These are phyloP conservation scores for Anoplius nigerrimus DNA, from an alignment of 2,888 invertebrate genomes.

Conservation along the genomic window DNA sequence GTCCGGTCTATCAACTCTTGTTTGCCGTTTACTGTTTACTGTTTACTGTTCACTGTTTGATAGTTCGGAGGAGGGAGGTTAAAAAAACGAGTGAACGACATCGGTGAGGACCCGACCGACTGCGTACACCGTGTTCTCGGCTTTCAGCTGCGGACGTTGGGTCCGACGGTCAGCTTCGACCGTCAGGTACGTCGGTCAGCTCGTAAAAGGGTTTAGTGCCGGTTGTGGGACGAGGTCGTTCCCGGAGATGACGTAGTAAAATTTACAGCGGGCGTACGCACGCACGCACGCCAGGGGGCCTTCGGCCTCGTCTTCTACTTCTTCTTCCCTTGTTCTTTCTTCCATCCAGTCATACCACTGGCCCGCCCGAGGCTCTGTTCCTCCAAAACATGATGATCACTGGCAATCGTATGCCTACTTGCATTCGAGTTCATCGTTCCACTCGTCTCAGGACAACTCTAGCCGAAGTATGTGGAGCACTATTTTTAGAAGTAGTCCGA, in stretches of 20 bases:
- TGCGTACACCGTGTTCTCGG: no score
- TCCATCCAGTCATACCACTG: background rate
- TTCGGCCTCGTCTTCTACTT: background rate
- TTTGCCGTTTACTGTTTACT: no score
- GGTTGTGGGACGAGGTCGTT: constrained; percentile 64
- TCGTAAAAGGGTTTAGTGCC: constrained; percentile 57
- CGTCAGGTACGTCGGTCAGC: constrained; percentile 10
- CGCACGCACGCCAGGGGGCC: constrained; percentile 17
- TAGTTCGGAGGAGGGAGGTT: constrained; percentile 23
- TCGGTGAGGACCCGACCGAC: constrained; percentile 20
- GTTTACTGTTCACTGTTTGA: constrained; percentile 47
- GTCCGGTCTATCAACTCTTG: no score
- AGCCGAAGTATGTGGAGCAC: no score
- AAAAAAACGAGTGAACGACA: constrained; percentile 57
- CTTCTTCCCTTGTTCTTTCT: background rate
- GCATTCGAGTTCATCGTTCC: no score
- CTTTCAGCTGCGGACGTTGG: background rate
- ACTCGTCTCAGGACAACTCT: no score
- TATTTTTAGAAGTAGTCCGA: no score
- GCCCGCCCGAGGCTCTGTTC: no score
- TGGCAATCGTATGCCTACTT: no score
- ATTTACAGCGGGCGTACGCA: constrained; percentile 49
- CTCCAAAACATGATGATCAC: no score
- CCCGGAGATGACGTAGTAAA: constrained; percentile 57
- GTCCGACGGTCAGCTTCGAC: background rate